A percentile compares a stretch with the other conserved stretches of the same genome.
Evolutionary conservation across 2,797 vertebrate genomes (phyloP).

Genomic region (Siniperca undulata): DNA sequence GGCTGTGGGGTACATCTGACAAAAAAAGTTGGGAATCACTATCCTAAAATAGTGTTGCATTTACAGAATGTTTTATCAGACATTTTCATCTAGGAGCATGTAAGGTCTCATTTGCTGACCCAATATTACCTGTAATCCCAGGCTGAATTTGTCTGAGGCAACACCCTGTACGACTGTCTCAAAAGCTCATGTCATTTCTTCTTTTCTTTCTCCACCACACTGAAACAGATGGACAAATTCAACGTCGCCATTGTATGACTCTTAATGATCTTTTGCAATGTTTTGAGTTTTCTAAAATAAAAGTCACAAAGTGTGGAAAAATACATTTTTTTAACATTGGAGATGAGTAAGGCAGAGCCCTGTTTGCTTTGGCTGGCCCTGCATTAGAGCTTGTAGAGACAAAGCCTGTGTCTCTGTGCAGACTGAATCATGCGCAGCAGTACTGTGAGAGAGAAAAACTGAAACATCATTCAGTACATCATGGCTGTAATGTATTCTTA

Average conservation of each 20-base stretch:
- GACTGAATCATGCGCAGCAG: background rate
- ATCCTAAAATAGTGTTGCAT: conserved; percentile 3
- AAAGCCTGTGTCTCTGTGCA: conserved; percentile 8
- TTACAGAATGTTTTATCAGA: conserved; percentile 16
- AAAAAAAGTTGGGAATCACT: background rate
- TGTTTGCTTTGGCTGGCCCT: conserved; percentile 17
- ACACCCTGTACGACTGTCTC: conserved; percentile 35
- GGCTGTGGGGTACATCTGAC: conserved; percentile 1
- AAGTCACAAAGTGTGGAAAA: background rate
- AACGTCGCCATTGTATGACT: background rate
- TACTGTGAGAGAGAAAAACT: conserved; percentile 4
- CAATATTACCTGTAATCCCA: conserved; percentile 22
- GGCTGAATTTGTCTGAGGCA: conserved; percentile 31
- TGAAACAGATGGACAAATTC: background rate
- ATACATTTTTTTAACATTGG: background rate
- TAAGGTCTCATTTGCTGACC: conserved; percentile 20
- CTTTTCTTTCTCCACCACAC: background rate
- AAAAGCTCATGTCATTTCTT: background rate
- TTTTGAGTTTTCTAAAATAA: conserved; percentile 13
- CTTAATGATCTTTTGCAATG: background rate
- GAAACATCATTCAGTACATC: conserved; percentile 3
- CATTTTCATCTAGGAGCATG: conserved; percentile 21
- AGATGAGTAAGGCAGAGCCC: background rate
- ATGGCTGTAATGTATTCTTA: conserved; percentile 11
- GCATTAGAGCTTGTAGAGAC: conserved; percentile 18